These are phyloP conservation scores for Megaleporinus macrocephalus DNA, from an alignment of 2,113 vertebrate species.

Conservation along the genomic window DNA sequence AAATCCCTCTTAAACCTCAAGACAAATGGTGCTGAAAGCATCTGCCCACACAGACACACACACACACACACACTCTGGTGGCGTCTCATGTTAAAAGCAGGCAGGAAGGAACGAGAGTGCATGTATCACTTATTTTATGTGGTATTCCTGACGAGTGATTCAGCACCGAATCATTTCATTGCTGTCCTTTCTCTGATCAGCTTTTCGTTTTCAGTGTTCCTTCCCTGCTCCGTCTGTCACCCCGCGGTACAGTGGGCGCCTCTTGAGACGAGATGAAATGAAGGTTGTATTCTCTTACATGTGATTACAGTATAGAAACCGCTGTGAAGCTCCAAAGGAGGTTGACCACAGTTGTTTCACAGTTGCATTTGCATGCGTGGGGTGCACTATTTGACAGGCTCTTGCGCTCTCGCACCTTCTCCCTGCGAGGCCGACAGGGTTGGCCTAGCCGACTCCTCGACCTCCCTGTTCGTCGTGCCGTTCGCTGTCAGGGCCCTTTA, in stretches of 20 bases:
- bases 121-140: constrained; percentile 54
- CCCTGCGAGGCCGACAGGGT: not conserved
- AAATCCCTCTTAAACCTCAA: constrained; percentile 35
- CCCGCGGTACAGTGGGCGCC: constrained; percentile 12
- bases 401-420: constrained; percentile 23
- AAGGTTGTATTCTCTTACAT: constrained; percentile 37
- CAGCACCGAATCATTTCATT: constrained; percentile 6
- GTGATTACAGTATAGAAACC: constrained; percentile 54
- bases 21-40: constrained; percentile 21
- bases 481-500: not conserved
- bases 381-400: constrained; percentile 24
- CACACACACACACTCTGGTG: not conserved
- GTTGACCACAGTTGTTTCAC: constrained; percentile 45
- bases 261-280: constrained; percentile 36
- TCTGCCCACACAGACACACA: not conserved
- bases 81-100: constrained; percentile 13
- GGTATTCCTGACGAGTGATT: constrained; percentile 62
- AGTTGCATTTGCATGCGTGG: constrained; percentile 34
- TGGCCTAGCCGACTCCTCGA: constrained; percentile 1
- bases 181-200: not conserved
- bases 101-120: constrained; percentile 47
- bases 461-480: constrained; percentile 29
- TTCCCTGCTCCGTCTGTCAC: constrained; percentile 1
- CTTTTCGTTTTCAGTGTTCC: constrained; percentile 27
- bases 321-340: constrained; percentile 23